Conservation (phyloP, 2,888 invertebrate genomes). For the Alloplasta piceator region DNA sequence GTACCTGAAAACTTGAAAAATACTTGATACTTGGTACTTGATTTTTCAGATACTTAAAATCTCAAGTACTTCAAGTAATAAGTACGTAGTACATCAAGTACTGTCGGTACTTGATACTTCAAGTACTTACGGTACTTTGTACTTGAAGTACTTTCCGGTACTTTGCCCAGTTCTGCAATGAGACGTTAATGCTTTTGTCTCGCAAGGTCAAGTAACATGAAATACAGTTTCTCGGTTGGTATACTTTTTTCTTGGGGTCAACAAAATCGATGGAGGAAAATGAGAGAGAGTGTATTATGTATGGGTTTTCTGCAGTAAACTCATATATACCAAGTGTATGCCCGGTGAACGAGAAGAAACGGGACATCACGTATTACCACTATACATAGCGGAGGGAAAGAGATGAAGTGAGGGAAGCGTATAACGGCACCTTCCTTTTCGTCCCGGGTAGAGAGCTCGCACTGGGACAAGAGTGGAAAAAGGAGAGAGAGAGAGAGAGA, state of each 20-base stretch:
- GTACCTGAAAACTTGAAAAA: no score
- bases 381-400: conserved; percentile 9
- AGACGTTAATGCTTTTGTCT: neutral
- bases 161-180: no score
- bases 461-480: conserved; percentile 31
- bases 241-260: conserved; percentile 48
- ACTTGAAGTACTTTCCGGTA: no score
- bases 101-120: no score
- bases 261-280: conserved; percentile 9
- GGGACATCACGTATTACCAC: conserved; percentile 66
- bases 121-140: no score
- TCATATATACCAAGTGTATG: conserved; percentile 7
- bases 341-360: conserved; percentile 60
- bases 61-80: no score
- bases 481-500: neutral
- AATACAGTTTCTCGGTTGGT: conserved; percentile 54
- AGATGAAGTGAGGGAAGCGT: conserved; percentile 50
- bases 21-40: no score
- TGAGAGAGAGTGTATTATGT: conserved; percentile 10
- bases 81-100: no score
- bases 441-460: conserved; percentile 44
- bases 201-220: conserved; percentile 57
- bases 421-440: conserved; percentile 68
- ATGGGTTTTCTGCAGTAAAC: conserved; percentile 10
- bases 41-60: no score